Evolutionary conservation across 2,888 invertebrate species (phyloP).

Genomic region (Alentia gelatinosa): DNA sequence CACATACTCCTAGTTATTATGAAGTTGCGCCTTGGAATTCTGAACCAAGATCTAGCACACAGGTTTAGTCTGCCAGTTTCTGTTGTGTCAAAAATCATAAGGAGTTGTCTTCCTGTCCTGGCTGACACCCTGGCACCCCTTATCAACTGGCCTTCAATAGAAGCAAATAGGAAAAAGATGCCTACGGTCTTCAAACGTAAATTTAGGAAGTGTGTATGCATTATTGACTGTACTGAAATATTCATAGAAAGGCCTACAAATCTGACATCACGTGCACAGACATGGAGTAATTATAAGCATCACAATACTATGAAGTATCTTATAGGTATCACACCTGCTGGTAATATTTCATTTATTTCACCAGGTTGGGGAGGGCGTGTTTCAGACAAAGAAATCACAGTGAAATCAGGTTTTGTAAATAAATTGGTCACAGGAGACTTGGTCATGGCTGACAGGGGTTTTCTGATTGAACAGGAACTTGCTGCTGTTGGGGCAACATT

Average conservation of each 20-base stretch:
- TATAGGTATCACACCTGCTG: constrained; percentile 47
- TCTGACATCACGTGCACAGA: neutral
- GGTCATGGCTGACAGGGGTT: constrained; percentile 54
- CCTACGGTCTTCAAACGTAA: constrained; percentile 17
- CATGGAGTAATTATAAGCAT: constrained; percentile 55
- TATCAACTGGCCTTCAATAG: neutral
- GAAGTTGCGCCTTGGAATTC: neutral
- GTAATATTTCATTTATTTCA: constrained; percentile 24
- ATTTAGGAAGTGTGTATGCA: neutral
- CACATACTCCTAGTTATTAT: neutral
- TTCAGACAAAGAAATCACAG: constrained; percentile 45
- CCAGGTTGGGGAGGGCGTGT: constrained; percentile 46
- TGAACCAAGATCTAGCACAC: neutral
- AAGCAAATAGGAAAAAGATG: neutral
- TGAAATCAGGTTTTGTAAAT: neutral
- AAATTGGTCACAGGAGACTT: neutral
- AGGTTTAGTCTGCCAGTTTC: neutral
- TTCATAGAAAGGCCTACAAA: constrained; percentile 45
- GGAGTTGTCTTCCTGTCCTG: neutral
- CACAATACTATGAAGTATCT: constrained; percentile 55
- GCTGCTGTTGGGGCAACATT: neutral
- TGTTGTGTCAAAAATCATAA: neutral
- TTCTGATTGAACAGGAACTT: constrained; percentile 49
- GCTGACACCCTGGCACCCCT: neutral
- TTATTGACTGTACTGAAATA: constrained; percentile 55